Evolutionary conservation across 2,113 vertebrate genomes (phyloP).

Genomic region (Nipponia nippon): DNA sequence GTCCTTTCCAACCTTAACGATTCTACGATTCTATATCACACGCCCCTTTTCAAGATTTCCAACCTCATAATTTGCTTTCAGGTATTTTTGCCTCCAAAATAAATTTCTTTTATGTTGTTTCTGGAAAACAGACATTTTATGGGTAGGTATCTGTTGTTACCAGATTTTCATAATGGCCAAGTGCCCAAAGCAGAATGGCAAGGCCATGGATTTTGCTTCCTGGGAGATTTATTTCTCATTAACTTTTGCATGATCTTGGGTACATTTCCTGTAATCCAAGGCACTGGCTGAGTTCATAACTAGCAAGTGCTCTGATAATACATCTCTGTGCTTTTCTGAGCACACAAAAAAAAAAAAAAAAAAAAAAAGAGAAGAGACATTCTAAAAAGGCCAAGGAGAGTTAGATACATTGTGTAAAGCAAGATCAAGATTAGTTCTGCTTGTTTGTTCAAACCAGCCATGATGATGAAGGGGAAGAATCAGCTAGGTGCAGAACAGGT

Average conservation of each 20-base stretch:
- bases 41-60: neutral
- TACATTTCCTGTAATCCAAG: neutral
- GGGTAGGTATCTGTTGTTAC: neutral
- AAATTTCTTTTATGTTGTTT: neutral
- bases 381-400: neutral
- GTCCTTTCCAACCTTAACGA: too few species aligned
- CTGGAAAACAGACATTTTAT: neutral
- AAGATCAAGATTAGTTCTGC: neutral
- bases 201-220: neutral
- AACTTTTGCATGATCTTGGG: neutral
- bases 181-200: neutral
- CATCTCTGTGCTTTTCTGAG: neutral
- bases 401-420: neutral
- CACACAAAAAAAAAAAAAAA: neutral
- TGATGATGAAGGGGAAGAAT: neutral
- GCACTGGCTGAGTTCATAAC: neutral
- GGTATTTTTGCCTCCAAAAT: neutral
- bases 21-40: neutral
- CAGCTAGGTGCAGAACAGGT: neutral
- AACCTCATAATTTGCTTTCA: neutral
- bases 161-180: neutral
- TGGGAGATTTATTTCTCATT: neutral
- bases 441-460: neutral
- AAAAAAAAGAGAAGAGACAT: neutral
- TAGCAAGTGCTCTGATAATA: neutral